phyloP scores from a whole-genome alignment of 2,113 vertebrate genomes.

The Asarcornis scutulata region DNA sequence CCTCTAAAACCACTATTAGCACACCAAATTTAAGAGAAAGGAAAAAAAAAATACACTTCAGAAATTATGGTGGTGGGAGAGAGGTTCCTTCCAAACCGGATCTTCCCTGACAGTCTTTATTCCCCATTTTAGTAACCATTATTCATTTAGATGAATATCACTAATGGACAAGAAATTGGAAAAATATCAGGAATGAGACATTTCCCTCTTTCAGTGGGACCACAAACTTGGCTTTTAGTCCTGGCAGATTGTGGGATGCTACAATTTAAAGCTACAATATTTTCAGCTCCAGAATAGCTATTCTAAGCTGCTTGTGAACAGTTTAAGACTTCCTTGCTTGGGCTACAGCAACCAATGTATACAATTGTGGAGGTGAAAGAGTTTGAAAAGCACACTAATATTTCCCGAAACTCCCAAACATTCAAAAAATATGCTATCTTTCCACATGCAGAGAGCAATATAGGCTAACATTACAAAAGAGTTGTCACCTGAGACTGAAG shows the following conservation, averaged over 20 bases:
- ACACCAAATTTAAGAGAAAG: neutral
- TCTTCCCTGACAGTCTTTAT: neutral
- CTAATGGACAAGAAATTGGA: neutral
- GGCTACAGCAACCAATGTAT: neutral
- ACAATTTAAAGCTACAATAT: neutral
- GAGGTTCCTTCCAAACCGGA: neutral
- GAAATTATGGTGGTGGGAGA: neutral
- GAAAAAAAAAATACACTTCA: neutral
- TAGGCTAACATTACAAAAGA: neutral
- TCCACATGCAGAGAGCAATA: neutral
- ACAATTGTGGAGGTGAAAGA: neutral
- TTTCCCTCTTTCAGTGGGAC: neutral
- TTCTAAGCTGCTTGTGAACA: slow-evolving; percentile 21
- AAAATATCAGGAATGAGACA: neutral
- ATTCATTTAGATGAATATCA: neutral
- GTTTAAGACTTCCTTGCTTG: slow-evolving; percentile 18
- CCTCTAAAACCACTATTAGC: neutral
- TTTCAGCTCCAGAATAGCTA: neutral
- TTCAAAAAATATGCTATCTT: neutral
- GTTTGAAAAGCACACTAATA: neutral
- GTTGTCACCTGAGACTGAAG: neutral
- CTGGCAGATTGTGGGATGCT: neutral
- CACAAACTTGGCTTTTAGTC: neutral
- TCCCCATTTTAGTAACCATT: neutral
- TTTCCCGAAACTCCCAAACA: neutral